These are phyloP conservation scores for Leucoptera coffeella DNA, from an alignment of 2,888 invertebrate genomes.

Conservation along the genomic window DNA sequence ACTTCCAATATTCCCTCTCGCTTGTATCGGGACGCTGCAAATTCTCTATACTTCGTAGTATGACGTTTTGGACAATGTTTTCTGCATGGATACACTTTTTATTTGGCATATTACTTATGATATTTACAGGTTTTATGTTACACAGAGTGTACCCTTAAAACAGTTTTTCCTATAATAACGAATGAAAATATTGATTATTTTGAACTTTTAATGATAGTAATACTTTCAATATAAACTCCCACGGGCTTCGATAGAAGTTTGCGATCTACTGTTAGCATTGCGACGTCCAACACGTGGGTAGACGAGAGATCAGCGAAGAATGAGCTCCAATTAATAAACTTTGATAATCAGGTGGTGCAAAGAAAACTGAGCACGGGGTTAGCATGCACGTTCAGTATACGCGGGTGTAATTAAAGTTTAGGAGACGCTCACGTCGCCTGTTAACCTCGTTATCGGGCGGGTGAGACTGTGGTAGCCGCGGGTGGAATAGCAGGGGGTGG, in stretches of 20 bases:
- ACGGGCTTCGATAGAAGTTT: too few species aligned
- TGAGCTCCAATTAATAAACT: too few species aligned
- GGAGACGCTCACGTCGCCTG: constrained; percentile 54
- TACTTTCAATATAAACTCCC: too few species aligned
- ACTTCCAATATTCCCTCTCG: too few species aligned
- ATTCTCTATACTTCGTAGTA: not conserved
- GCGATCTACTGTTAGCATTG: not conserved
- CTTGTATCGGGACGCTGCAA: not conserved
- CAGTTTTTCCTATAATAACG: too few species aligned
- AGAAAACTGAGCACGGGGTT: constrained; percentile 46
- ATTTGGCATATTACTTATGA: too few species aligned
- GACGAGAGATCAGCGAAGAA: too few species aligned
- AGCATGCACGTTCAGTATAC: constrained; percentile 51
- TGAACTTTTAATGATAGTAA: too few species aligned
- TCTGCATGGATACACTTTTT: not conserved
- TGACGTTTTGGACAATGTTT: not conserved
- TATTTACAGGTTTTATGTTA: too few species aligned
- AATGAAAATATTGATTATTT: too few species aligned
- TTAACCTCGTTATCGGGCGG: constrained; percentile 54
- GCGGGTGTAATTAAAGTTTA: constrained; percentile 54
- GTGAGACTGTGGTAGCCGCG: not conserved
- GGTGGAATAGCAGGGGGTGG: constrained; percentile 32
- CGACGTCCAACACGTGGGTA: too few species aligned
- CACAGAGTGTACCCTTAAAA: too few species aligned
- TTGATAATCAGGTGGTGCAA: constrained; percentile 47